A percentile compares a stretch with the other conserved stretches of the same genome.
Conservation (phyloP, 2,113 vertebrate genomes). For the Corvus moneduloides region DNA sequence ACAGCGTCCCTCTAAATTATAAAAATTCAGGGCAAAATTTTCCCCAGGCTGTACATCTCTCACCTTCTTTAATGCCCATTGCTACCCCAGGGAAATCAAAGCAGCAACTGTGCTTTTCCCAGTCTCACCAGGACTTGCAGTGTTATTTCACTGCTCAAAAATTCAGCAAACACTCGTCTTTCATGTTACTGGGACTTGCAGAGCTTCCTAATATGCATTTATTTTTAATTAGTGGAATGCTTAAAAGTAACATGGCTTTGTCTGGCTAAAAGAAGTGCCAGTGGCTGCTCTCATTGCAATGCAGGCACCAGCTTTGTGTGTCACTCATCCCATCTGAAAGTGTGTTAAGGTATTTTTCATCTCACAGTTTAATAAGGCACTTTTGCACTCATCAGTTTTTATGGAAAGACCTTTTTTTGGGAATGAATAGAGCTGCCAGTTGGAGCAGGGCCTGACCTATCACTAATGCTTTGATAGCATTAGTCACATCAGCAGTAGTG, state of each 20-base stretch:
- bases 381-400: not conserved
- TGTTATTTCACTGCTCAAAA: not conserved
- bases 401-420: not conserved
- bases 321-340: not conserved
- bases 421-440: not conserved
- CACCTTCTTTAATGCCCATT: not conserved
- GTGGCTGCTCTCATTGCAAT: not conserved
- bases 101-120: not conserved
- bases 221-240: not conserved
- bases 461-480: not conserved
- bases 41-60: not conserved
- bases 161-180: not conserved
- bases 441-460: not conserved
- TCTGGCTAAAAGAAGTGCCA: not conserved
- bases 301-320: not conserved
- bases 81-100: not conserved
- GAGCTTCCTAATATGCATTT: not conserved
- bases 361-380: not conserved
- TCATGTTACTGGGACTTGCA: not conserved
- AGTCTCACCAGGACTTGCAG: not conserved
- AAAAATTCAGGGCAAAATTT: not conserved
- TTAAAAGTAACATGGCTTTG: not conserved
- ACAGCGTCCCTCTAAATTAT: not conserved
- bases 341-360: not conserved
- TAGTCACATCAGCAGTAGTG: not conserved